Conservation (phyloP, 2,888 invertebrate genomes). For the Elysia crispata region DNA sequence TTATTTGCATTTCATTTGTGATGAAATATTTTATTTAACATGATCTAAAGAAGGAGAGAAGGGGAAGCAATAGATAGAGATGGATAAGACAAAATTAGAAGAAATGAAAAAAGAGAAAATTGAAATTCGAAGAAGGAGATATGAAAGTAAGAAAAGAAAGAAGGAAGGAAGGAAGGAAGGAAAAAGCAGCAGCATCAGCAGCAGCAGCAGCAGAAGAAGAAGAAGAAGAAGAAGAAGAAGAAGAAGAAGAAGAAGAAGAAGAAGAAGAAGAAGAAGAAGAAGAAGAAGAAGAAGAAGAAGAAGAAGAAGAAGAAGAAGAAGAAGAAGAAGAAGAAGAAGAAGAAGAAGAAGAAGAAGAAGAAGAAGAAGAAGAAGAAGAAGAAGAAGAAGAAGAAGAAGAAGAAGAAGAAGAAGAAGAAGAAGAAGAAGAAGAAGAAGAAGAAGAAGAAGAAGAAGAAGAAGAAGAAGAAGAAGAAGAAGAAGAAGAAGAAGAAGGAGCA, state of each 20-base stretch:
- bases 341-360: slow-evolving; percentile 24
- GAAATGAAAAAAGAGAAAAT: no score
- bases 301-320: slow-evolving; percentile 22
- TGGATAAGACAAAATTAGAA: no score
- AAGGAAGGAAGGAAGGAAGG: slow-evolving; percentile 6
- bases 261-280: slow-evolving; percentile 34
- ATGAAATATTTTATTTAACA: no score
- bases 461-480: slow-evolving; percentile 36
- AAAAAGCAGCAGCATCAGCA: no score
- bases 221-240: neutral
- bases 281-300: neutral
- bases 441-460: slow-evolving; percentile 36
- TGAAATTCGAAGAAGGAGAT: neutral
- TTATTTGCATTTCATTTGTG: no score
- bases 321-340: slow-evolving; percentile 16
- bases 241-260: slow-evolving; percentile 25
- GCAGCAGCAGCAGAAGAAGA: no score
- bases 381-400: slow-evolving; percentile 26
- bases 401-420: slow-evolving; percentile 9
- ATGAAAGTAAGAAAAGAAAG: neutral
- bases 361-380: slow-evolving; percentile 32
- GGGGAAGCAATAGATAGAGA: no score
- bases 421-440: slow-evolving; percentile 35
- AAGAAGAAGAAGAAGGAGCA: slow-evolving; percentile 11
- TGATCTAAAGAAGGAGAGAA: no score